phyloP scores from a whole-genome alignment of 2,888 invertebrate species.

The Sturmia bella region DNA sequence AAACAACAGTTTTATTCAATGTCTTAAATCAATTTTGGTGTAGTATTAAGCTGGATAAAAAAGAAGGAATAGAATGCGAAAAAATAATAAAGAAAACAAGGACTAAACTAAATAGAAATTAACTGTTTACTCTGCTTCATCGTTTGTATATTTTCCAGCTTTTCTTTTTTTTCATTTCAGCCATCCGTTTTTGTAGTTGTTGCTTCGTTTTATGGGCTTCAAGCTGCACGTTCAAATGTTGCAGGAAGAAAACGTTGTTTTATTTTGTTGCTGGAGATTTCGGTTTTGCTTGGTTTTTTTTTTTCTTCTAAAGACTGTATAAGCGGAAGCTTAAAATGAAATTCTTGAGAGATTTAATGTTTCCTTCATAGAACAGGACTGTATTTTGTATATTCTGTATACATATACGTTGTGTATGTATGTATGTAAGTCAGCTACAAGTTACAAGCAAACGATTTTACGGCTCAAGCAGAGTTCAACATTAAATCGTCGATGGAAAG shows the following conservation, averaged over 20 bases:
- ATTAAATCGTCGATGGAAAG: slow-evolving; percentile 32
- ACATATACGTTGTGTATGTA: neutral
- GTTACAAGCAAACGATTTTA: neutral
- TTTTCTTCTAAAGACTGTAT: slow-evolving; percentile 51
- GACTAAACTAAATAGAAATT: slow-evolving; percentile 70
- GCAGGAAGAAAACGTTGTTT: slow-evolving; percentile 42
- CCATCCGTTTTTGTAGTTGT: slow-evolving; percentile 4
- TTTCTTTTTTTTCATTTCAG: slow-evolving; percentile 12
- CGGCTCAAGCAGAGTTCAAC: neutral
- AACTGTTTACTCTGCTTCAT: slow-evolving; percentile 64
- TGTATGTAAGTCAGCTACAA: too few relatives aligned
- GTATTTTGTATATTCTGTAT: slow-evolving; percentile 16
- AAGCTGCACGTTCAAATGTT: slow-evolving; percentile 30
- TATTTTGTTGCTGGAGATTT: slow-evolving; percentile 38
- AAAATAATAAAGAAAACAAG: slow-evolving; percentile 54
- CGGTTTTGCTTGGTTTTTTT: slow-evolving; percentile 15
- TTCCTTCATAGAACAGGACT: slow-evolving; percentile 49
- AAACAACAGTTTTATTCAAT: slow-evolving; percentile 58
- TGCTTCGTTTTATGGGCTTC: slow-evolving; percentile 13
- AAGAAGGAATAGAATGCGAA: neutral
- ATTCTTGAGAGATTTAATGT: slow-evolving; percentile 70
- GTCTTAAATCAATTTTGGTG: slow-evolving; percentile 67
- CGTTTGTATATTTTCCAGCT: slow-evolving; percentile 39
- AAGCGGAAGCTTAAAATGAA: slow-evolving; percentile 68
- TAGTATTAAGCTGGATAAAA: slow-evolving; percentile 51